Percentiles rank a stretch among this genome's conserved stretches.
Conservation (phyloP, 2,113 vertebrate genomes). For the Calypte anna region DNA sequence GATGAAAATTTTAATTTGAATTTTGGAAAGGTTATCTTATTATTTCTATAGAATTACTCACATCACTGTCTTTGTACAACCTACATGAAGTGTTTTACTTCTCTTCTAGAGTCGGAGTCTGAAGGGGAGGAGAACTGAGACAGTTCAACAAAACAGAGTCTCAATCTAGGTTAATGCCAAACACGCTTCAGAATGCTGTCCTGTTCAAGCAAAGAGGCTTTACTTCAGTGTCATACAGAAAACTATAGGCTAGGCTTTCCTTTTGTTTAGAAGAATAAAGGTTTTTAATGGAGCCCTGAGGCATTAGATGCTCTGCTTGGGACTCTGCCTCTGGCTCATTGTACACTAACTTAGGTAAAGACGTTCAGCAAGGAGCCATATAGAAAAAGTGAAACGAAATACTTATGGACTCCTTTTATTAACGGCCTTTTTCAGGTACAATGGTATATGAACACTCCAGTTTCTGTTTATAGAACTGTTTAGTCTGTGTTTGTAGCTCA, state of each 20-base stretch:
- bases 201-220: slow-evolving; percentile 70
- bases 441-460: slow-evolving; percentile 72
- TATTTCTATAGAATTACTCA: not conserved
- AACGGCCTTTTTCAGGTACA: slow-evolving; percentile 83
- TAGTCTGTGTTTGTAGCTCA: slow-evolving; percentile 76
- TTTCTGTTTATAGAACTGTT: slow-evolving; percentile 77
- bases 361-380: slow-evolving; percentile 74
- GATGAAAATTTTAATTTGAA: not conserved
- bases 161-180: slow-evolving; percentile 48
- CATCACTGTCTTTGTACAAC: not conserved
- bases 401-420: slow-evolving; percentile 79
- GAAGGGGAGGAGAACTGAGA: slow-evolving; percentile 87
- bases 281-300: slow-evolving; percentile 77
- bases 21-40: not conserved
- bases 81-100: not conserved
- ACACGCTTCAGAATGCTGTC: slow-evolving; percentile 65
- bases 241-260: slow-evolving; percentile 76
- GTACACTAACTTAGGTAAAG: slow-evolving; percentile 76
- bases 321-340: slow-evolving; percentile 77
- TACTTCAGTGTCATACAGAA: slow-evolving; percentile 78
- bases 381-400: slow-evolving; percentile 60
- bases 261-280: slow-evolving; percentile 74
- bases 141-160: slow-evolving; percentile 50
- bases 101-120: slow-evolving; percentile 86
- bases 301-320: slow-evolving; percentile 75